phyloP scores from a whole-genome alignment of 2,113 vertebrate genomes.

The Phocoena phocoena region DNA sequence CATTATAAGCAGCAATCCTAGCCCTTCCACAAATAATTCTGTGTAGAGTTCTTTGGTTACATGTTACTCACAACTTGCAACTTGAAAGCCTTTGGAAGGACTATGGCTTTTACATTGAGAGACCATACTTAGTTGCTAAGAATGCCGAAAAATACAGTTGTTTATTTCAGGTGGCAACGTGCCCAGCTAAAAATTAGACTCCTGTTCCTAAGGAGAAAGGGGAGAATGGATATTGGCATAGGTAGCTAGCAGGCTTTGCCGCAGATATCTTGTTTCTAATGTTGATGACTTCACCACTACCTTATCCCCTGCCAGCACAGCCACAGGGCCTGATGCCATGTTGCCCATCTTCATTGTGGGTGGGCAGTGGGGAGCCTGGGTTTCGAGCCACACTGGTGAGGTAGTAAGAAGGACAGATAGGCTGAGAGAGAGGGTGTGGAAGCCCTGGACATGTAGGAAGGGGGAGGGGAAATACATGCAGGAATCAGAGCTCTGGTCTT shows the following conservation, averaged over 20 bases:
- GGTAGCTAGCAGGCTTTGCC: background rate
- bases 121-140: constrained; percentile 44
- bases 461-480: background rate
- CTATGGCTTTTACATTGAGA: constrained; percentile 35
- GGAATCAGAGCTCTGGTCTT: background rate
- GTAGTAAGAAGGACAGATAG: background rate
- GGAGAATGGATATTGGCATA: background rate
- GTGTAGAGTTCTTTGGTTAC: constrained; percentile 7
- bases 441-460: background rate
- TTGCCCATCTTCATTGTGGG: background rate
- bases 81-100: constrained; percentile 24
- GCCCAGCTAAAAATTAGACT: constrained; percentile 28
- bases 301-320: background rate
- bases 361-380: background rate
- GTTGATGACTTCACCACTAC: background rate
- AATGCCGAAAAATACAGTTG: constrained; percentile 40
- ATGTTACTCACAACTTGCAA: constrained; percentile 22
- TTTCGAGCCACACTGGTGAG: background rate
- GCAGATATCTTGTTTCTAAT: background rate
- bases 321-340: background rate
- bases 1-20: background rate
- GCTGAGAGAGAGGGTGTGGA: background rate
- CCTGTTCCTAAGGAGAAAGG: constrained; percentile 49
- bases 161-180: constrained; percentile 48
- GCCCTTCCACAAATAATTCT: constrained; percentile 20